Base-by-base conservation (phyloP, 53 echinoderm and acorn worm genomes). In the Stichopus horrens region DNA sequence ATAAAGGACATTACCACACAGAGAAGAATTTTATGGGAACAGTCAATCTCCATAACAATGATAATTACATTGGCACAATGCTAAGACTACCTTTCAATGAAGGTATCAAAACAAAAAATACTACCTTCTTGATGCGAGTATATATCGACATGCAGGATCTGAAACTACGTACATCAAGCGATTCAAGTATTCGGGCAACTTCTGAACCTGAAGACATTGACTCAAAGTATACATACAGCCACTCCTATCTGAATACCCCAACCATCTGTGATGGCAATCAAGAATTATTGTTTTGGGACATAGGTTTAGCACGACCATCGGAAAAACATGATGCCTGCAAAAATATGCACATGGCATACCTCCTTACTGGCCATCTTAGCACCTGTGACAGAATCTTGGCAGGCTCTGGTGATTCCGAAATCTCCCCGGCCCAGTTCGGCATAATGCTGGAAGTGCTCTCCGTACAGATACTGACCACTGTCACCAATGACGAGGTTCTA, bases 401-500 rank as follows among this genome's bases (percentile, higher is more conserved):
- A 83, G 23, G 83, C 83, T 37, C 83, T 63, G 11, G 83, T 83
- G 23, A 83, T 58, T 23, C 83, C 83, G 58, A 83, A 83, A 23
- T 83, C 83, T 83, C 83, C 83, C 14, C 83, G 83, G 5, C 83
- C 83, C 37, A 83, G 57, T 37, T 83, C 83, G 3, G 83, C 83
- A 58, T 55, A 83, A 4, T 20, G 37, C 57, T 57, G 18, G 20
- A 83, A 83, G 21, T 83, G 58, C 37, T 63, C 65, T 11, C 83
- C 83, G 57, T 21, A 83, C 8, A 57, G 83, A 63, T 83, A 83
- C 57, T 83, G 83, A 21, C 37, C 18, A 8, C 11, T 13, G 9
- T 23, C 14, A 22, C 21, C 58, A 9, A 83, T 6, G 7, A 20
- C 58, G 10, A 58, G 57, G 59, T 83, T 83, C 83, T 83, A 11